phyloP scores from a whole-genome alignment of 2,113 vertebrate species.

The Brachypteracias leptosomus region DNA sequence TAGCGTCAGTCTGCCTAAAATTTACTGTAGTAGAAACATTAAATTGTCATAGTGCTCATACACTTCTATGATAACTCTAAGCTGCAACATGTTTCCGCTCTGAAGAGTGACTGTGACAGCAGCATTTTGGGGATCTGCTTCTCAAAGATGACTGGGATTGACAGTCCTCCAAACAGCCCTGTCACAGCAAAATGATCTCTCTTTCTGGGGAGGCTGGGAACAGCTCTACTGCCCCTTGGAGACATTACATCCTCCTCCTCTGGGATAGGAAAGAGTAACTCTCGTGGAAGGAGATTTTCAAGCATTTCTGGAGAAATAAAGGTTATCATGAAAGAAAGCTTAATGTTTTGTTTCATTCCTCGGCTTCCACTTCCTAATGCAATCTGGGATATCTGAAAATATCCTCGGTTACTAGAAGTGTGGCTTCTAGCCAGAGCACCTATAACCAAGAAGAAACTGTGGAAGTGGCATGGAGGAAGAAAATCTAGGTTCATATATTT shows the following conservation, averaged over 20 bases:
- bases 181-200: background rate
- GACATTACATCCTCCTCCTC: rapidly evolving
- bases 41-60: background rate
- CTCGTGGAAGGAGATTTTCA: background rate
- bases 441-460: background rate
- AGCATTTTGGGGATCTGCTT: background rate
- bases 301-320: background rate
- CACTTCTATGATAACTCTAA: background rate
- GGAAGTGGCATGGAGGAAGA: background rate
- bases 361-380: background rate
- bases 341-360: background rate
- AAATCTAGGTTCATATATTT: background rate
- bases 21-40: background rate
- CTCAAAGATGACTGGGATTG: background rate
- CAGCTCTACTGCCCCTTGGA: background rate
- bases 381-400: background rate
- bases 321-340: background rate
- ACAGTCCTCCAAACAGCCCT: background rate
- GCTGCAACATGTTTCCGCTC: background rate
- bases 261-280: background rate
- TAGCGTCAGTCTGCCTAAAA: background rate
- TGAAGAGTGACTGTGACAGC: rapidly evolving
- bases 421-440: background rate
- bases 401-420: background rate
- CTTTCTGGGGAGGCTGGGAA: background rate